Base-by-base conservation (phyloP, 1,140 invertebrate genomes). In the Agrypnia vestita region DNA sequence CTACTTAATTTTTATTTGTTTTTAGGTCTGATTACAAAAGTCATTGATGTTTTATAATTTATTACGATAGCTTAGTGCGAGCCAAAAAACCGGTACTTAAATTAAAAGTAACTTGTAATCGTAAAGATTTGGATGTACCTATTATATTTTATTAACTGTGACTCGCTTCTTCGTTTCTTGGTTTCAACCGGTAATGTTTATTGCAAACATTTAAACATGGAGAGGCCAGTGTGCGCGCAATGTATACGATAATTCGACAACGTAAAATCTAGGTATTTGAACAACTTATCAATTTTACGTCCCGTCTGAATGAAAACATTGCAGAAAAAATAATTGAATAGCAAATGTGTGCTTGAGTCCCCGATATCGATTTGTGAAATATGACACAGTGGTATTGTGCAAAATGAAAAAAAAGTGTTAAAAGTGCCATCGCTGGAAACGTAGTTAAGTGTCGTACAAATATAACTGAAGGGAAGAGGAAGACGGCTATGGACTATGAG, bases 161-260 rank as follows among this genome's bases (percentile, higher is more conserved):
- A 21, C 19, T 64, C 21, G 61, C 61, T 64, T 64, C 35, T 25
- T 35, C 49, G 49, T 64, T 25, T n/a, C 25, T 64, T 4, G 19
- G n/a, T 11, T 43, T 59, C 21, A 19, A 13, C 61, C 61, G 61
- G 35, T 64, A 21, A 59, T 7, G 10, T 59, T 59, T 15, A 13
- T 8, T 64, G 25, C 35, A 64, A 64, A 64, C 25, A 35, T 35
- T n/a, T 64, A 35, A n/a, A 64, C 25, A 44, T 21, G 25, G 35
- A 80, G 78, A 80, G 81, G 81, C 79, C 81, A 83, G 79, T 80
- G 78, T 46, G 76, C 69, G 79, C 80, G 81, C 81, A 83, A 83
- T 83, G 81, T 83, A 83, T 83, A 83, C 81, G 81, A 83, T 74
- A 78, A 35, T 76, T 78, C 76, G 67, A 80, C 74, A 67, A 80